Base-by-base conservation (phyloP, 2,888 invertebrate genomes). In the Gisinianus flammeolus region DNA sequence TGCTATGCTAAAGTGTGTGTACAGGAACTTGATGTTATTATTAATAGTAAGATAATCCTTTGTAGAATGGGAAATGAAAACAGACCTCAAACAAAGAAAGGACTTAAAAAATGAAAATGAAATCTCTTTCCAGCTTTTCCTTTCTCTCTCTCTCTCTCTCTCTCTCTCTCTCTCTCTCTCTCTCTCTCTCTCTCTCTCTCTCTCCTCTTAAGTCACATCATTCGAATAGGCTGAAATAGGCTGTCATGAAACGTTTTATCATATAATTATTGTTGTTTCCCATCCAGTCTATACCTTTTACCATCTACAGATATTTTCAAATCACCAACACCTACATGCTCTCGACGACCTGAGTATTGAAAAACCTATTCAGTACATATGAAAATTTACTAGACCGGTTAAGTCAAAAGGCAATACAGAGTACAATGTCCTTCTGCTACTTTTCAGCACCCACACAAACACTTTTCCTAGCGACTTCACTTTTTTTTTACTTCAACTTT, bases 391-490 rank as follows among this genome's bases (percentile, higher is more conserved):
- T 28, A 62, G 62, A 28, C 62, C 62, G 62, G 62, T 62, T 26
- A 62, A 62, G 28, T 22, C 22, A 62, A 16, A 2, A 44, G 19
- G 58, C n/a, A 24, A 58, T n/a, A 28, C 24, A 26, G 62, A 62
- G 62, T 62, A 62, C 62, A 62, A 24, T 62, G 62, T 62, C 62
- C 62, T 62, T 26, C 62, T 44, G 44, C 44, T 26, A 62, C 26
- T 44, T 62, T 62, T 62, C 26, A 24, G 35, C 68, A 68, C 68
- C 68, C 68, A 68, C 68, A 68, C 68, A 44, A 3, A 31, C 22
- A 67, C 44, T 68, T 68, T 22, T 16, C 22, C 66, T 66, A 12
- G n/a, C n/a, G n/a, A n/a, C n/a, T 22, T 31, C 28, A 66, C 31
- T 4, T 31, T 10, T 68, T 24, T 35, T 33, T 35, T 6, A 68